Conservation (phyloP, 2,113 vertebrate genomes). For the Oreamnos americanus region DNA sequence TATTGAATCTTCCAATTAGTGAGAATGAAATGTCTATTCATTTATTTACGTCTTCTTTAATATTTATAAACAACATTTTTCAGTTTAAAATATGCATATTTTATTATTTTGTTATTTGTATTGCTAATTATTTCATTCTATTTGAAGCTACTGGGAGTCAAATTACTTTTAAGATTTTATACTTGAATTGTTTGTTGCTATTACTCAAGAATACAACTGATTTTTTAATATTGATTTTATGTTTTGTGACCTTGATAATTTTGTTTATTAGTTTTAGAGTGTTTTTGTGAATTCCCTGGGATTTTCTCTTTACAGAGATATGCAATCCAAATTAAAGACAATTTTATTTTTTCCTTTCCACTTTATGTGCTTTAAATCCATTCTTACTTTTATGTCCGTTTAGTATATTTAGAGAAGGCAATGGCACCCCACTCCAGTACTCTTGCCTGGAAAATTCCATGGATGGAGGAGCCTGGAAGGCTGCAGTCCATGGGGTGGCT, state of each 20-base stretch:
- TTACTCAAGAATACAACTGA: not conserved
- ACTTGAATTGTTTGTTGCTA: not conserved
- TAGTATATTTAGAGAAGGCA: not conserved
- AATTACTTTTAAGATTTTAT: not conserved
- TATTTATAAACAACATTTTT: not conserved
- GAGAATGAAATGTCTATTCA: not conserved
- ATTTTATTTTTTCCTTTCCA: not conserved
- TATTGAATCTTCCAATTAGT: not conserved
- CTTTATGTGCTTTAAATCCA: not conserved
- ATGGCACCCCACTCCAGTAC: too few species aligned
- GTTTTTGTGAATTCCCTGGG: not conserved
- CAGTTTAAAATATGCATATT: not conserved
- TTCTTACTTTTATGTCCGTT: not conserved
- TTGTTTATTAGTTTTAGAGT: not conserved
- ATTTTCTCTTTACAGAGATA: not conserved
- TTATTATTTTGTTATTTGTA: not conserved
- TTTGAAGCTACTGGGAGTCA: not conserved
- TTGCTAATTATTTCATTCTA: not conserved
- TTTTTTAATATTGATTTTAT: not conserved
- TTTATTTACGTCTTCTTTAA: not conserved
- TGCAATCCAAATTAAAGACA: not conserved
- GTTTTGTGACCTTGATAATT: not conserved
- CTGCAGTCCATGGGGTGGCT: too few species aligned
- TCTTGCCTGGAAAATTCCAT: too few species aligned
- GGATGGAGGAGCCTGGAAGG: fast-evolving